Conservation (phyloP, 2,797 vertebrate species). For the Thripadectes ignobilis region DNA sequence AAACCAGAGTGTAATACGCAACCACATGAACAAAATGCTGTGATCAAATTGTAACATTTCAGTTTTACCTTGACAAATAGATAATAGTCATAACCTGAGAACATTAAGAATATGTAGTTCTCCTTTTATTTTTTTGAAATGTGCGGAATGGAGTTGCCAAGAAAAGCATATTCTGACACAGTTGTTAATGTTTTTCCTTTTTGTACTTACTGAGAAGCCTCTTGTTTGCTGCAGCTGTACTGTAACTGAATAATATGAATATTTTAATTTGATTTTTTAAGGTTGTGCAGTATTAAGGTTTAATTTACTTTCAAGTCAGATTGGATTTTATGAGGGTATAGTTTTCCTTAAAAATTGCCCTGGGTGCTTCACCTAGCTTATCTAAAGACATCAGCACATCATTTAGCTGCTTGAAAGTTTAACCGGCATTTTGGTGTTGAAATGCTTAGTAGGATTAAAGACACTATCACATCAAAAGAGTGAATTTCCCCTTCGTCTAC, state of each 20-base stretch:
- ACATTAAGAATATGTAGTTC: not conserved
- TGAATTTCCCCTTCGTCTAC: not conserved
- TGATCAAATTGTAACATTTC: not conserved
- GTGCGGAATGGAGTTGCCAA: not conserved
- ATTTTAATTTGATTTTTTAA: not conserved
- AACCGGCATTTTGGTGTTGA: not conserved
- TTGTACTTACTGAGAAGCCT: not conserved
- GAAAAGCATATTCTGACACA: not conserved
- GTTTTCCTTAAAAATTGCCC: not conserved
- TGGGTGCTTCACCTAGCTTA: not conserved
- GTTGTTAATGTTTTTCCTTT: not conserved
- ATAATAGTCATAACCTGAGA: not conserved
- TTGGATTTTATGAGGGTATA: not conserved
- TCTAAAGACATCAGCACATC: not conserved
- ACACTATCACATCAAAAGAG: not conserved
- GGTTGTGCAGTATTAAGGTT: not conserved
- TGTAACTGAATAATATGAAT: not conserved
- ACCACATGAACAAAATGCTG: not conserved
- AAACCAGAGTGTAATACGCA: not conserved
- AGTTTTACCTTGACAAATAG: not conserved
- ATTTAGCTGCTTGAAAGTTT: not conserved
- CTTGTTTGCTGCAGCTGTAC: not conserved
- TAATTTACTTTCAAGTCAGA: not conserved
- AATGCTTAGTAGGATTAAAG: not conserved
- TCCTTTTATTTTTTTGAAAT: not conserved